A percentile compares a stretch with the other conserved stretches of the same genome.
Evolutionary conservation across 2,113 vertebrate genomes (phyloP).

Genomic region (Butorides virescens): DNA sequence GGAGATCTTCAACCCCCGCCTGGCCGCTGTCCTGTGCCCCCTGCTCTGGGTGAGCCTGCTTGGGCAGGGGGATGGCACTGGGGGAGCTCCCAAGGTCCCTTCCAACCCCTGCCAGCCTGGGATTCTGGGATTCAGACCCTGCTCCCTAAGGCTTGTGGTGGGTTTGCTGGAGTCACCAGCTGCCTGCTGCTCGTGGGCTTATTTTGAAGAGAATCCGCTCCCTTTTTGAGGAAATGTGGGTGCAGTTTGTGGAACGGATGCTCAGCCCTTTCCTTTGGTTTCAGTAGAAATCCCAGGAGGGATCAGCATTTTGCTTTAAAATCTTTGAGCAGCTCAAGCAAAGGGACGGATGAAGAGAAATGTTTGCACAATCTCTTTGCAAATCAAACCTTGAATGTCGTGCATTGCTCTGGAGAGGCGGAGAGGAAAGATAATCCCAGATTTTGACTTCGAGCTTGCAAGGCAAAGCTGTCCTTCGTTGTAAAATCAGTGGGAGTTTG

Average conservation of each 20-base stretch:
- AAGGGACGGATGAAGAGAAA: background rate
- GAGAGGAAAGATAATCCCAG: constrained; percentile 1
- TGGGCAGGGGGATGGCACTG: too few species aligned
- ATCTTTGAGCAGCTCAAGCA: background rate
- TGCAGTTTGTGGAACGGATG: background rate
- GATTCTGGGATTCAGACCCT: too few species aligned
- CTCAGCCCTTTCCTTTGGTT: background rate
- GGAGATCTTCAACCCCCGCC: too few species aligned
- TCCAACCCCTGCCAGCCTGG: too few species aligned
- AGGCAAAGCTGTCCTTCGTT: background rate
- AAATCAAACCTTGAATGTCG: background rate
- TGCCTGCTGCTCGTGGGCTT: background rate
- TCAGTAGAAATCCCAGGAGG: constrained; percentile 6
- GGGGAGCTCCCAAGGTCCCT: too few species aligned
- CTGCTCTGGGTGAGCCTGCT: too few species aligned
- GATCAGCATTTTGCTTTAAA: background rate
- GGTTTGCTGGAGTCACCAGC: background rate
- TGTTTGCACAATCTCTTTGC: constrained; percentile 54
- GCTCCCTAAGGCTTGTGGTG: background rate
- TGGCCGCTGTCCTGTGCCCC: too few species aligned
- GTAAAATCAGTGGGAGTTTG: background rate
- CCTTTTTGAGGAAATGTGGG: background rate
- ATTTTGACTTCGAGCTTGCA: background rate
- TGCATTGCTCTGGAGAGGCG: background rate
- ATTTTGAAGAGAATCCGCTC: background rate